These are phyloP conservation scores for Noturus placidus DNA, from an alignment of 2,113 vertebrate species.

Conservation along the genomic window DNA sequence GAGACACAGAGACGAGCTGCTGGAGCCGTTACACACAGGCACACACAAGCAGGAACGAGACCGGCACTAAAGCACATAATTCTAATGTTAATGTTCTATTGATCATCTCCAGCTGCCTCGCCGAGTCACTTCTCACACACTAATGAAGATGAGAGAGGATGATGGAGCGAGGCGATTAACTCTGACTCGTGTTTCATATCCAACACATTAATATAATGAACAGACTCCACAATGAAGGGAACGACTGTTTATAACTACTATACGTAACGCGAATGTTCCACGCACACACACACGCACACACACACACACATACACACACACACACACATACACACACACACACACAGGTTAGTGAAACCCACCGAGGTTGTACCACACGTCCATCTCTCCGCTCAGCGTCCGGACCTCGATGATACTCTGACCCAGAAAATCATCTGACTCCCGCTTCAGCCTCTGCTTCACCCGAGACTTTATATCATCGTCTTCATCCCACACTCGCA, in stretches of 20 bases:
- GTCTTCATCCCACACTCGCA: slow-evolving; percentile 96
- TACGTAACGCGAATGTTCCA: no score
- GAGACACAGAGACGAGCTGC: not conserved
- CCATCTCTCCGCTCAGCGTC: slow-evolving; percentile 97
- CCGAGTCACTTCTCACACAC: not conserved
- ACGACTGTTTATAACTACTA: not conserved
- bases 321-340: not conserved
- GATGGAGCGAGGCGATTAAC: not conserved
- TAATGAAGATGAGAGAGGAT: not conserved
- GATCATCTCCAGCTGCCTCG: not conserved
- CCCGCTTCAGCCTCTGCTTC: slow-evolving; percentile 95
- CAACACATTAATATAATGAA: not conserved
- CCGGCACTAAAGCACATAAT: no score
- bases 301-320: not conserved
- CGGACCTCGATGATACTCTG: slow-evolving; percentile 98
- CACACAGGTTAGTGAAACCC: slow-evolving; percentile 37
- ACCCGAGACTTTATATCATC: slow-evolving; percentile 95
- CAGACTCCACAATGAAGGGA: not conserved
- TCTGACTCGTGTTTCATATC: not conserved
- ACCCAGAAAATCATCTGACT: slow-evolving; percentile 94
- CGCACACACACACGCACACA: no score
- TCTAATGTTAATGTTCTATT: not conserved
- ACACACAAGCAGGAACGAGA: not conserved
- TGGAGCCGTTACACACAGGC: not conserved
- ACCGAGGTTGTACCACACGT: slow-evolving; percentile 99